phyloP scores from a whole-genome alignment of 2,797 vertebrate genomes.

The Petrocephalus schoutedeni region DNA sequence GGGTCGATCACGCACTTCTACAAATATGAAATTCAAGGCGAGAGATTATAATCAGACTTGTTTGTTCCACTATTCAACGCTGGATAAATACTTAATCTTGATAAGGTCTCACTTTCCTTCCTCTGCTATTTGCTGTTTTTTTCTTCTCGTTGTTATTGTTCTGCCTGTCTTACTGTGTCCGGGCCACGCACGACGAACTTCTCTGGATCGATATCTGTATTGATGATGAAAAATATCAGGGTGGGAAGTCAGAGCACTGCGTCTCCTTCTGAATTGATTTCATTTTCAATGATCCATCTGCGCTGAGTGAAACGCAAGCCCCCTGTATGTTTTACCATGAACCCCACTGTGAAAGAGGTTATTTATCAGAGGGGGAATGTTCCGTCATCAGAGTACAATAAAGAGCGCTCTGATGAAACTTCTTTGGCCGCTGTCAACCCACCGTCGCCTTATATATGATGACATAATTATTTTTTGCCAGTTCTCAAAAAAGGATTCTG shows the following conservation, averaged over 20 bases:
- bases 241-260: conserved; percentile 50
- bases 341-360: conserved; percentile 60
- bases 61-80: not conserved
- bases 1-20: not conserved
- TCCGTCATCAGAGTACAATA: conserved; percentile 20
- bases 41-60: not conserved
- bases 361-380: conserved; percentile 63
- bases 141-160: not conserved
- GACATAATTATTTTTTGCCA: not conserved
- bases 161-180: conserved; percentile 25
- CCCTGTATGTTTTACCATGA: conserved; percentile 62
- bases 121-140: not conserved
- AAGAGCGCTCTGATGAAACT: conserved; percentile 2
- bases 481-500: not conserved
- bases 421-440: conserved; percentile 11
- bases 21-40: not conserved
- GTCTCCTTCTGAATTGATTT: conserved; percentile 65
- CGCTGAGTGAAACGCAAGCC: conserved; percentile 44
- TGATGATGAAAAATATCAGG: conserved; percentile 61
- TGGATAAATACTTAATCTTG: conserved; percentile 1
- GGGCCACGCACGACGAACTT: conserved; percentile 41
- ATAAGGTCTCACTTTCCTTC: conserved; percentile 2
- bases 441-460: not conserved
- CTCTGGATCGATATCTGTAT: conserved; percentile 53
- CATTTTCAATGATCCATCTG: conserved; percentile 64